phyloP scores from a whole-genome alignment of 2,113 vertebrate species.

The Chloropsis cyanopogon region DNA sequence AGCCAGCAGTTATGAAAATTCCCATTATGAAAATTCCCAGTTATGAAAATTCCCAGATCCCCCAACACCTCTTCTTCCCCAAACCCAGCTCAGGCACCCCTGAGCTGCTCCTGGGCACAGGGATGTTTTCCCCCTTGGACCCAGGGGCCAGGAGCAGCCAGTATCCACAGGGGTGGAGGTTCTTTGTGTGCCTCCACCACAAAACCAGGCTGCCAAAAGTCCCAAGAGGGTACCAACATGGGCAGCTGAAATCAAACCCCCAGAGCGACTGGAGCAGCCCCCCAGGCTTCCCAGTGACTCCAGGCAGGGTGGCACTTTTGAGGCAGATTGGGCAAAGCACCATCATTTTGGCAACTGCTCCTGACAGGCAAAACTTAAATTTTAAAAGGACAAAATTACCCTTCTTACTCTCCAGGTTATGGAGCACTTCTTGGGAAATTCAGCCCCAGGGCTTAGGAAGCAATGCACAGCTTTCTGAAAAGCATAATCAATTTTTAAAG shows the following conservation, averaged over 20 bases:
- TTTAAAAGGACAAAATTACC: background rate
- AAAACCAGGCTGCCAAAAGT: background rate
- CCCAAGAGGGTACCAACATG: accelerated
- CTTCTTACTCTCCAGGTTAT: background rate
- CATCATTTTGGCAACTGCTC: background rate
- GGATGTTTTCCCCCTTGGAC: background rate
- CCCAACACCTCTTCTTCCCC: background rate
- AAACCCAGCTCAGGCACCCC: background rate
- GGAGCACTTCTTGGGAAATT: background rate
- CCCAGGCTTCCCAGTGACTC: background rate
- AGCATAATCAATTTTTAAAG: background rate
- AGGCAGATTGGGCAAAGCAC: background rate
- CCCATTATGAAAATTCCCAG: background rate
- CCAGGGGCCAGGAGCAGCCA: accelerated
- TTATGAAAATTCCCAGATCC: background rate
- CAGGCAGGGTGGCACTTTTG: background rate
- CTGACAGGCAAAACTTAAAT: background rate
- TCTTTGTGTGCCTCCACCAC: background rate
- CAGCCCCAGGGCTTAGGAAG: background rate
- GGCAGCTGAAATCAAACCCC: background rate
- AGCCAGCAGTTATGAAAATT: background rate
- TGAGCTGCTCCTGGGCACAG: accelerated
- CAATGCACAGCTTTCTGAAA: background rate
- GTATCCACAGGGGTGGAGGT: background rate
- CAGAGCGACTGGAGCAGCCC: background rate